These are phyloP conservation scores for Chloroclysta siterata DNA, from an alignment of 2,888 invertebrate genomes.

Conservation along the genomic window DNA sequence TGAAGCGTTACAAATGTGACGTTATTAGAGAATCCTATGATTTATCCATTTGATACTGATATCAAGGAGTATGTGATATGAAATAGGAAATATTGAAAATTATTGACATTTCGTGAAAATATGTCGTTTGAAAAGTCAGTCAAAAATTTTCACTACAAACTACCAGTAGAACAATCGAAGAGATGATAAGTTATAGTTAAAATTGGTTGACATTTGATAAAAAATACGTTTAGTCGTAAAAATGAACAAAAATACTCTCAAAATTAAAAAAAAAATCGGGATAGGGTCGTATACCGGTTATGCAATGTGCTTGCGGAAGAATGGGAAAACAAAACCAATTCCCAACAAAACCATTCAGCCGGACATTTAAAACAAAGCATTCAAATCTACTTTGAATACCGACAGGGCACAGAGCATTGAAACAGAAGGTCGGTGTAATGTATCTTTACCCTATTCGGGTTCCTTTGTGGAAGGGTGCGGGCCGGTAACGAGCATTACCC, in stretches of 20 bases:
- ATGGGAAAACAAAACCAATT: constrained; percentile 15
- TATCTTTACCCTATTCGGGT: constrained; percentile 76
- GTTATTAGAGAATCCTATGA: constrained; percentile 29
- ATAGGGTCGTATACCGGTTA: too few species aligned
- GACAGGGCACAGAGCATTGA: constrained; percentile 57
- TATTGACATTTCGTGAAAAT: too few species aligned
- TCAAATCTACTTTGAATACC: constrained; percentile 52
- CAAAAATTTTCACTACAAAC: too few species aligned
- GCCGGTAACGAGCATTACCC: constrained; percentile 77
- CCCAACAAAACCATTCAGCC: constrained; percentile 18
- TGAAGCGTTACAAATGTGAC: constrained; percentile 55
- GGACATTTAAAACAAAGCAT: constrained; percentile 46
- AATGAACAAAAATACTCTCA: too few species aligned
- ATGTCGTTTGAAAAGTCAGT: too few species aligned
- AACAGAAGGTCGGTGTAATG: constrained; percentile 73
- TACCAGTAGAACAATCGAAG: too few species aligned
- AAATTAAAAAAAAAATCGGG: neutral
- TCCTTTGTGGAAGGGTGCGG: constrained; percentile 76
- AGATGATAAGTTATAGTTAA: too few species aligned
- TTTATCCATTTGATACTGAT: too few species aligned
- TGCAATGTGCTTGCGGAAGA: constrained; percentile 7
- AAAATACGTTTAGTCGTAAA: too few species aligned
- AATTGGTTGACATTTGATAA: too few species aligned
- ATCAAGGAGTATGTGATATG: too few species aligned
- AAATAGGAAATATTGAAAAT: too few species aligned